Evolutionary conservation across 92 coral and sea anemone genomes (phyloP), one percentile per base, ranked within the genome.

Genomic region (Parazoanthus swiftii): DNA sequence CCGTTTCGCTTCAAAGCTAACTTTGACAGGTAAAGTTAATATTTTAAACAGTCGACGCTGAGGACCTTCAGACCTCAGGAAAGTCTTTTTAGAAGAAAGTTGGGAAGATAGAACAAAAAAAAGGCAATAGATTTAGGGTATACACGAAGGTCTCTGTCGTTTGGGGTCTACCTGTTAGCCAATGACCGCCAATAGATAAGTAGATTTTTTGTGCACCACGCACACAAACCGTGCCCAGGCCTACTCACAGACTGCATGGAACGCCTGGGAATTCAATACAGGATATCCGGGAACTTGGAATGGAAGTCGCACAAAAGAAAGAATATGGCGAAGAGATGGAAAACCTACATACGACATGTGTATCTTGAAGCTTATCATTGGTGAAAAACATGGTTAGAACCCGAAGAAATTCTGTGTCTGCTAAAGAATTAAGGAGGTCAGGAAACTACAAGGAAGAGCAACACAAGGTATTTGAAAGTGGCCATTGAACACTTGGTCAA

Each of bases 321-420:
- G 16, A 25, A 83, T 83, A 72, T 25, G 75, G 66, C 50, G 66
- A 46, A 70, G 78, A 46, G 74, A 48, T 4, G 56, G 68, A 43
- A 35, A 6, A 23, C 78, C 44, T 44, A 25, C 11, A 48, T 10
- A 11, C 51, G 51, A 48, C 74, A 68, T 83, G 67, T 51, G 33
- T 56, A 33, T 51, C 6, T 80, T 56, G 85, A 58, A 35, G 85
- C 85, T 14, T 13, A 82, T 11, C 42, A 48, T 39, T 82, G 63
- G 86, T 43, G 63, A 26, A 37, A 72, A 70, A 70, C 36, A 84
- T 84, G 87, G 87, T 84, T 42, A 84, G 46, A 84, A 84, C 87
- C 48, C 59, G 87, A 71, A 46, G 66, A 16, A 71, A 71, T 21
- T 71, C 63, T 44, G 48, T 84, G 0, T 33, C 63, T 51, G 44